phyloP scores from a whole-genome alignment of 2,888 invertebrate genomes.

The Parascotia fuliginaria region DNA sequence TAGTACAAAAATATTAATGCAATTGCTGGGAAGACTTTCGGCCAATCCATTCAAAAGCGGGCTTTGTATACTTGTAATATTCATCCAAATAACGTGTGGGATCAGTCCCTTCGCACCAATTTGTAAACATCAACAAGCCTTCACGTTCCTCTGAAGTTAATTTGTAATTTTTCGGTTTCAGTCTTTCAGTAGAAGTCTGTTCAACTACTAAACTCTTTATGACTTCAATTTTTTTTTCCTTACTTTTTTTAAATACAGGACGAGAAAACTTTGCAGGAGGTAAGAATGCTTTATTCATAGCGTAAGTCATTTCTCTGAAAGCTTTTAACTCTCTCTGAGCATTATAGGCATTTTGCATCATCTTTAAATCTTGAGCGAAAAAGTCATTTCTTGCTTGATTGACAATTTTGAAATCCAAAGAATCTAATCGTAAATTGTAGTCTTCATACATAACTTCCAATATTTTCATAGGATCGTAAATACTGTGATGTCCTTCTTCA shows the following conservation, averaged over 20 bases:
- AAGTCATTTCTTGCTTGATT: conserved; percentile 74
- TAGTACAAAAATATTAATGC: neutral
- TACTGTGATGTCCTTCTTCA: conserved; percentile 76
- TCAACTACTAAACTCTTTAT: conserved; percentile 52
- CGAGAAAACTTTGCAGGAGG: conserved; percentile 65
- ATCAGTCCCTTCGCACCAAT: conserved; percentile 77
- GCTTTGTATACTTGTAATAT: conserved; percentile 67
- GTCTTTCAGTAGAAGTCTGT: conserved; percentile 50
- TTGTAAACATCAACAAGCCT: conserved; percentile 69
- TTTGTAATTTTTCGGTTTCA: conserved; percentile 59
- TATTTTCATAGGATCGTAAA: conserved; percentile 79
- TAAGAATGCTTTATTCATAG: conserved; percentile 78
- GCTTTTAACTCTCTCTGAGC: conserved; percentile 74
- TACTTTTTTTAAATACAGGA: conserved; percentile 64
- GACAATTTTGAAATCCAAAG: conserved; percentile 75
- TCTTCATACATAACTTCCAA: conserved; percentile 80
- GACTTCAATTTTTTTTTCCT: conserved; percentile 65
- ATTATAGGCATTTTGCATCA: conserved; percentile 73
- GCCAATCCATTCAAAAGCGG: conserved; percentile 60
- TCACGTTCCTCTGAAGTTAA: conserved; percentile 68
- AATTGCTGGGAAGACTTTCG: conserved; percentile 33
- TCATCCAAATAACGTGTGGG: conserved; percentile 68
- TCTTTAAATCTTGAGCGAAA: conserved; percentile 75
- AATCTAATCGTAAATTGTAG: conserved; percentile 73
- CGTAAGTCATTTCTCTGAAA: conserved; percentile 77